A percentile compares a stretch with the other conserved stretches of the same genome.
Conservation (phyloP, 2,113 vertebrate genomes). For the Hypomesus transpacificus region DNA sequence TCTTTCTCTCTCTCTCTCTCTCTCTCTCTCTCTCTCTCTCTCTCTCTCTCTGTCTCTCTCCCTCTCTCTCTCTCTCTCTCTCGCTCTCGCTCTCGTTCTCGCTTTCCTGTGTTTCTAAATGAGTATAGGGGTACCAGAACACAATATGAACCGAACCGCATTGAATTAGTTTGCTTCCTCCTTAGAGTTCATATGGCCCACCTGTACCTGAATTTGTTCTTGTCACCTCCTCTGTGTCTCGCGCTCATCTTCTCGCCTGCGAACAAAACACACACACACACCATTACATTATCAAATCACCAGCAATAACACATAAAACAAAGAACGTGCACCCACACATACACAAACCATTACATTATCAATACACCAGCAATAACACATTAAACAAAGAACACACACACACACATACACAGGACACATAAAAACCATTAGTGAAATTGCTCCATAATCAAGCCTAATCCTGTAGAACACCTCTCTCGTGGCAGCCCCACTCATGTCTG, state of each 20-base stretch:
- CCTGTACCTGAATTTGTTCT: conserved; percentile 57
- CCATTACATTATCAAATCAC: background rate
- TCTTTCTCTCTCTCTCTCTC: background rate
- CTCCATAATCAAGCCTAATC: conserved; percentile 52
- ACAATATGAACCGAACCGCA: background rate
- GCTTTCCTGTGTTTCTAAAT: background rate
- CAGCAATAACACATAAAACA: background rate
- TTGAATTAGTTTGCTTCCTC: conserved; percentile 13
- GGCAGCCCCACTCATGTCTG: too few relatives aligned
- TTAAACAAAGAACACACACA: background rate
- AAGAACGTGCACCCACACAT: background rate
- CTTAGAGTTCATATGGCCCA: too few relatives aligned
- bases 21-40: too few relatives aligned
- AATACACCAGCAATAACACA: background rate
- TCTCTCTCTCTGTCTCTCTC: background rate
- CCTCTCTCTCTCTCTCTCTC: conserved; percentile 1
- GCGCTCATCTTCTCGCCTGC: conserved; percentile 57
- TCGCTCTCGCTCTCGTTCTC: background rate
- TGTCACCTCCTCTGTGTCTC: conserved; percentile 22
- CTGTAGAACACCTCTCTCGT: conserved; percentile 11
- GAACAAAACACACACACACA: conserved; percentile 10
- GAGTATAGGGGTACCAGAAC: background rate
- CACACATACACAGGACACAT: conserved; percentile 12
- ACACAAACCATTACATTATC: background rate
- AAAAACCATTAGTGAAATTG: conserved; percentile 50